Conservation (phyloP, 2,888 invertebrate species). For the Abscondita cerata region DNA sequence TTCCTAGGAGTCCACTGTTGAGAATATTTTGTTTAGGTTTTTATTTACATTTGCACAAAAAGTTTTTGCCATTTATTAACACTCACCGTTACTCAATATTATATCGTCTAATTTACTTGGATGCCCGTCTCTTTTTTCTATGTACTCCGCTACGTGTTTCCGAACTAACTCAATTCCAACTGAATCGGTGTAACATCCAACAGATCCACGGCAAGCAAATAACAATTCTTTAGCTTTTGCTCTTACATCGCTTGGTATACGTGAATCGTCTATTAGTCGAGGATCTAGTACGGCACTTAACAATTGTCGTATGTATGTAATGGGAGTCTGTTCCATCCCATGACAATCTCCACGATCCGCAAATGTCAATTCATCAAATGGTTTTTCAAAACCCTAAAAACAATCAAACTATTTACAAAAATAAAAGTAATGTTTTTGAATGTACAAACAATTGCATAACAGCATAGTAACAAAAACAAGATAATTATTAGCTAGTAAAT, state of each 20-base stretch:
- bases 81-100: slow-evolving; percentile 76
- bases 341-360: slow-evolving; percentile 99
- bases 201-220: slow-evolving; percentile 73
- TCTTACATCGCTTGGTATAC: slow-evolving; percentile 86
- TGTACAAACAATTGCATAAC: too few relatives aligned
- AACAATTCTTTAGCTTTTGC: slow-evolving; percentile 72
- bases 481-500: too few relatives aligned
- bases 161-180: slow-evolving; percentile 90
- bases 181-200: slow-evolving; percentile 91
- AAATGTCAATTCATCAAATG: slow-evolving; percentile 91
- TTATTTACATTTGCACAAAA: too few relatives aligned
- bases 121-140: slow-evolving; percentile 80
- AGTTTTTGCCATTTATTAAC: too few relatives aligned
- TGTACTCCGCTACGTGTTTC: slow-evolving; percentile 86
- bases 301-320: slow-evolving; percentile 95
- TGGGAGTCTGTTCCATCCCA: slow-evolving; percentile 94
- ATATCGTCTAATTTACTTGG: slow-evolving; percentile 79
- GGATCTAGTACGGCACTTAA: slow-evolving; percentile 81
- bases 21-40: too few relatives aligned
- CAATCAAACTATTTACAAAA: not conserved
- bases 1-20: too few relatives aligned
- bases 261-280: slow-evolving; percentile 71
- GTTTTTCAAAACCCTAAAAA: slow-evolving; percentile 79
- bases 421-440: too few relatives aligned
- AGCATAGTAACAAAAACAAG: too few relatives aligned